Evolutionary conservation across 2,797 vertebrate genomes (phyloP), one percentile per base, ranked within the genome.

Genomic region (Pagetopsis macropterus): DNA sequence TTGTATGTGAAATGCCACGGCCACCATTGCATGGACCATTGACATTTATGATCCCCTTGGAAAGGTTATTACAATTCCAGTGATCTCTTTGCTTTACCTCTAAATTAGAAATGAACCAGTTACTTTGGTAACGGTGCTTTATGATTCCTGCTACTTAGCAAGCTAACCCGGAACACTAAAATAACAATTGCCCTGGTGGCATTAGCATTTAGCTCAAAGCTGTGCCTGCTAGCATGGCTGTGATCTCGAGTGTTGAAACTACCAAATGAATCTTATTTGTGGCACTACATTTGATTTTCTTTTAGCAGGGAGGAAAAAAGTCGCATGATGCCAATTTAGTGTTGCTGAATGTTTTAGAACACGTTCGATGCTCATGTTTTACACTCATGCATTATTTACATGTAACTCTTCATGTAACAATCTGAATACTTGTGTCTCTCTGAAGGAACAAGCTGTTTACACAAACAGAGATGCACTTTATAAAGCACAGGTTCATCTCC

Each of bases 311-410:
- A 66, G 15, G 15, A 50, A 23, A 46, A 46, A 58, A 6, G 7
- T 65, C 55, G 71, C 59, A 55, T 56, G 71, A 62, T 37, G 33
- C 33, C 33, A 9, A 37, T n/a, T 75, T 31, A 59, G 60, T 59
- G 48, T 66, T 37, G 65, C 65, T 16, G 65, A 70, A 14, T 55
- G 65, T 55, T 67, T 82, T 52, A 63, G 77, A 57, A 74, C 51
- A 72, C 9, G 40, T 72, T 70, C 69, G 41, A 50, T 0, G 43
- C 79, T 55, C 21, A 64, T 66, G 57, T 72, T 67, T 63, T 37
- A n/a, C 50, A 5, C 57, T 77, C 70, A 72, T 82, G 52, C 64
- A 77, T 83, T 74, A 82, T 82, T 83, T 66, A 82, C 54, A 40
- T 23, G 2, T 1, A 19, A 41, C 57, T 62, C 67, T 43, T 63